Evolutionary conservation across 2,888 invertebrate genomes (phyloP).

Genomic region (Lysandra coridon): DNA sequence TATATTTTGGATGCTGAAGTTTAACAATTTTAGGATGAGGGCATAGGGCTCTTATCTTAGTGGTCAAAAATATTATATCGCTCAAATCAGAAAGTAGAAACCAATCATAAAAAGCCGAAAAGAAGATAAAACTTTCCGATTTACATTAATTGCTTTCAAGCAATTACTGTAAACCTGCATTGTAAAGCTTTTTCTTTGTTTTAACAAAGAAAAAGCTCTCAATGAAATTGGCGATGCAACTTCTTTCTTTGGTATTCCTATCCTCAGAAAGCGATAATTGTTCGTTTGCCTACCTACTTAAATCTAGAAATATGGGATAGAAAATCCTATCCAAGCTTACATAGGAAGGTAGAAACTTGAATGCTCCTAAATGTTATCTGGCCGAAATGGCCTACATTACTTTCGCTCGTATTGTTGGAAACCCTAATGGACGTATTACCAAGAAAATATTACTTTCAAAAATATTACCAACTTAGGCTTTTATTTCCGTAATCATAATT

Average conservation of each 20-base stretch:
- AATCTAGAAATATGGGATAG: background rate
- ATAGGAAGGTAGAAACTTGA: background rate
- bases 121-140: background rate
- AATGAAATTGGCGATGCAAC: background rate
- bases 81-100: background rate
- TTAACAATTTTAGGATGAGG: background rate
- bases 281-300: background rate
- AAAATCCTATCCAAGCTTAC: background rate
- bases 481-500: conserved; percentile 51
- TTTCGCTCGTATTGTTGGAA: background rate
- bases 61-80: no score
- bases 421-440: background rate
- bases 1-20: background rate
- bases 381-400: background rate
- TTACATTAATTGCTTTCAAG: background rate
- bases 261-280: background rate
- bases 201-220: background rate
- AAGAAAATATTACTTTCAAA: conserved; percentile 22
- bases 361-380: background rate
- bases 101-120: background rate
- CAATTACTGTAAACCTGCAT: no score
- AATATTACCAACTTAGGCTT: background rate
- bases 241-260: background rate
- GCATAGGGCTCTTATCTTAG: no score
- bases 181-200: background rate